Conservation (phyloP, 2,888 invertebrate species). For the Hipparchia sbordonii region DNA sequence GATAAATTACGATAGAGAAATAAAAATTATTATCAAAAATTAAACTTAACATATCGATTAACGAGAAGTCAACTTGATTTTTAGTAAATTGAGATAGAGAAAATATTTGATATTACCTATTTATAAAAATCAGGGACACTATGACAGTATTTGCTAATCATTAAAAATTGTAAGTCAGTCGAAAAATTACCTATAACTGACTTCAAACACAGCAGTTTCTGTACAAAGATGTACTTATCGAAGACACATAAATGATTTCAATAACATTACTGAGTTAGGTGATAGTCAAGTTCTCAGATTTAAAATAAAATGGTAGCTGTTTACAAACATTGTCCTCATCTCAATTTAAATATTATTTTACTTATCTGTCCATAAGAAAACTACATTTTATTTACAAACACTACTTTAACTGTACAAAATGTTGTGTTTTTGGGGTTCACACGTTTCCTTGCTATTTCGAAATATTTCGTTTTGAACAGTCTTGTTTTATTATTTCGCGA, state of each 20-base stretch:
- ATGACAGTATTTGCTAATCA: no score
- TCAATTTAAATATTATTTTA: background rate
- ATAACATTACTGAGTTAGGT: no score
- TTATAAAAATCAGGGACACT: no score
- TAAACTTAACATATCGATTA: constrained; percentile 3
- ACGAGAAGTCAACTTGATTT: background rate
- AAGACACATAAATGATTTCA: no score
- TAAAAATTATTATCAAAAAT: constrained; percentile 7
- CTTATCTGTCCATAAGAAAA: constrained; percentile 47
- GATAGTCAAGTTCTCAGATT: background rate
- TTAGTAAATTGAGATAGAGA: constrained; percentile 12
- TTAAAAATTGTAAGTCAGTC: no score
- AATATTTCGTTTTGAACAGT: constrained; percentile 28
- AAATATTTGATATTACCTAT: background rate
- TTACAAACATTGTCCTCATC: background rate
- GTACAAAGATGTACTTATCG: background rate
- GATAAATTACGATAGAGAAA: constrained; percentile 2
- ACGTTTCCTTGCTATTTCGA: constrained; percentile 21
- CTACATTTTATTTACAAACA: constrained; percentile 54
- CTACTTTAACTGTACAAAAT: constrained; percentile 31
- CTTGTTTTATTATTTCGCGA: constrained; percentile 13
- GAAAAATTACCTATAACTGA: background rate
- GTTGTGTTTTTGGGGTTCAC: constrained; percentile 23
- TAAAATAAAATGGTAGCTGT: background rate
- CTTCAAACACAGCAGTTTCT: background rate